Conservation (phyloP, 2,888 invertebrate species). For the Archips xylosteana region DNA sequence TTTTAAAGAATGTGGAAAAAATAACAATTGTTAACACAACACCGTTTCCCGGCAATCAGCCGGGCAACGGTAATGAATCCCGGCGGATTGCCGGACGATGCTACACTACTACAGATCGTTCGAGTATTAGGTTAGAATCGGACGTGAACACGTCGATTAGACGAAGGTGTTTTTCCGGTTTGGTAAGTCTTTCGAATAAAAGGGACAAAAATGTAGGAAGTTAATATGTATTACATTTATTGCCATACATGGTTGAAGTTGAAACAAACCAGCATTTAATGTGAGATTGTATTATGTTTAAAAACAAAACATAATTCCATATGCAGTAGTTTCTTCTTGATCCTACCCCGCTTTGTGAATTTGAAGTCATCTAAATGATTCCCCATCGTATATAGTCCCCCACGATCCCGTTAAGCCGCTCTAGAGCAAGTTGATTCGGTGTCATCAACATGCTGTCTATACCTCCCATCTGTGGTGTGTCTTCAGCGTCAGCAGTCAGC, state of each 20-base stretch:
- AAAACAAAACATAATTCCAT: too few species aligned
- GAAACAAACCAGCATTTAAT: too few species aligned
- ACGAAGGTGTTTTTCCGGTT: constrained; percentile 6
- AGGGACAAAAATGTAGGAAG: not conserved
- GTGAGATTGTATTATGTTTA: too few species aligned
- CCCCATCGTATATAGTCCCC: constrained; percentile 7
- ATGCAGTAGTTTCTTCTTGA: too few species aligned
- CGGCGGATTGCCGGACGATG: constrained; percentile 72
- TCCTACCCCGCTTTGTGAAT: too few species aligned
- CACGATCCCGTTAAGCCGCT: constrained; percentile 2
- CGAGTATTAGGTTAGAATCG: constrained; percentile 62
- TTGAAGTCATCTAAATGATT: not conserved
- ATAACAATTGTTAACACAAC: constrained; percentile 3
- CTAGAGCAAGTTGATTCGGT: constrained; percentile 1
- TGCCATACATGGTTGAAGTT: too few species aligned
- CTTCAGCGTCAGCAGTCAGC: not conserved
- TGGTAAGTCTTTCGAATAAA: not conserved
- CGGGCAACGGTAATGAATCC: constrained; percentile 74
- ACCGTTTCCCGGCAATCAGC: constrained; percentile 22
- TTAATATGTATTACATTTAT: too few species aligned
- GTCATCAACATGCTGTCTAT: not conserved
- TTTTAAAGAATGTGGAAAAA: too few species aligned
- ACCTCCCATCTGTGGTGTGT: not conserved
- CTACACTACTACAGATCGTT: constrained; percentile 82
- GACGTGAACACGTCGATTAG: constrained; percentile 33